Evolutionary conservation across 2,888 invertebrate genomes (phyloP), one percentile per base, ranked within the genome.

Genomic region (Hypomecis punctinalis): DNA sequence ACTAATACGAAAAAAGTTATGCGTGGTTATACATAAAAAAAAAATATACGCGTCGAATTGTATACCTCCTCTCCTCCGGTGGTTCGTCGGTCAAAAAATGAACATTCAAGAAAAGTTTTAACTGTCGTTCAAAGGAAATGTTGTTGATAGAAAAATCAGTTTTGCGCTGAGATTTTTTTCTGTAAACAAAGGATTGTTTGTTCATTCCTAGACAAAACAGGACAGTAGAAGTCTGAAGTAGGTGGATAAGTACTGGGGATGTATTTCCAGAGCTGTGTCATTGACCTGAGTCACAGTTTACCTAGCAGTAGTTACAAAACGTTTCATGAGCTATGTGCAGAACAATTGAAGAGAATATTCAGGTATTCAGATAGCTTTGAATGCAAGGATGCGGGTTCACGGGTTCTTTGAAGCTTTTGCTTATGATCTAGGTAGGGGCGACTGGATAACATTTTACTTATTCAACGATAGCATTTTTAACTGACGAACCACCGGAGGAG

Each of bases 191-290:
- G 23, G 6, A 36, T 36, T 47, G 42, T 63, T 63, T 58, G 57
- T 47, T n/a, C 37, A 40, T 51, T 39, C 33, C 45, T 35, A 60
- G 51, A 67, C 45, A 61, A 64, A 64, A 68, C 57, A 60, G 51
- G 59, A 63, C 39, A 51, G 54, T 55, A 40, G 49, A 46, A 43
- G 61, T 49, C 39, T 45, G 10, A 39, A 43, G 54, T 37, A 13
- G 35, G n/a, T 54, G 43, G 45, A 65, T 61, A 54, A 61, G 67
- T 73, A 72, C 72, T 72, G 67, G 61, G 57, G 63, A 73, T 51
- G 53, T 56, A 72, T 71, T 70, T 71, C 8, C 69, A 76, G 70
- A 69, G 55, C 45, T 54, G 66, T 72, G 74, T 78, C 78, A 57
- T 63, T 65, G 76, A 72, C 71, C 78, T 69, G 56, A 55, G 64